Base-by-base conservation (phyloP, 2,888 invertebrate species). In the Cheilosia scutellata region DNA sequence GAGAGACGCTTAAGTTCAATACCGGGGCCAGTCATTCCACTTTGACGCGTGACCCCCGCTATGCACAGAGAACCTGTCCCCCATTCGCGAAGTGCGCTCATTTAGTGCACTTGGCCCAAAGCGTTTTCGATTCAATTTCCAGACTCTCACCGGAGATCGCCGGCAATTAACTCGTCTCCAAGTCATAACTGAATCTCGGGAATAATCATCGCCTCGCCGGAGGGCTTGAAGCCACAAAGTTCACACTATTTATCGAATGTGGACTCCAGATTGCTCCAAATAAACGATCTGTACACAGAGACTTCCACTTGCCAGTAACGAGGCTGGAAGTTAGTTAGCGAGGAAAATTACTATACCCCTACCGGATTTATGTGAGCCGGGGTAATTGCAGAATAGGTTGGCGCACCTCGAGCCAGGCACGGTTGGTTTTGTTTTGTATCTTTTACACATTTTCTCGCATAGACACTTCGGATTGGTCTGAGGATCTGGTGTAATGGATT, bases 281-380 rank as follows among this genome's bases (percentile, higher is more conserved):
- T 79, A 79, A 77, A 60, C 63, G 63, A 79, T 70, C 66, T 33
- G 47, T 51, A 42, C 49, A 37, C 40, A 55, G 53, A 68, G 71
- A 66, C 65, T 78, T 77, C 42, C 65, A 83, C 49, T 83, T 84
- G 84, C 76, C 68, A 44, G 72, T 86, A 86, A 86, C 86, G 82
- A 86, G 86, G 51, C 77, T 86, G 29, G 76, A 65, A 86, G 86
- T 86, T 86, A 77, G 86, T 86, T 86, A 82, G 76, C 86, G 57
- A 66, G 57, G 25, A 57, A 82, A 86, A 86, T 86, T 80, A 76
- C 86, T 76, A 57, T 62, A 68, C 82, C 82, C 86, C 86, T 86
- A 82, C 86, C 68, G 86, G 80, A 86, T 82, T 86, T 82, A 82
- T 86, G 72, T 82, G 51, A 66, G 72, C 76, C 71, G 44, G 68